phyloP scores from a whole-genome alignment of 2,113 vertebrate genomes.

The Girardinichthys multiradiatus region DNA sequence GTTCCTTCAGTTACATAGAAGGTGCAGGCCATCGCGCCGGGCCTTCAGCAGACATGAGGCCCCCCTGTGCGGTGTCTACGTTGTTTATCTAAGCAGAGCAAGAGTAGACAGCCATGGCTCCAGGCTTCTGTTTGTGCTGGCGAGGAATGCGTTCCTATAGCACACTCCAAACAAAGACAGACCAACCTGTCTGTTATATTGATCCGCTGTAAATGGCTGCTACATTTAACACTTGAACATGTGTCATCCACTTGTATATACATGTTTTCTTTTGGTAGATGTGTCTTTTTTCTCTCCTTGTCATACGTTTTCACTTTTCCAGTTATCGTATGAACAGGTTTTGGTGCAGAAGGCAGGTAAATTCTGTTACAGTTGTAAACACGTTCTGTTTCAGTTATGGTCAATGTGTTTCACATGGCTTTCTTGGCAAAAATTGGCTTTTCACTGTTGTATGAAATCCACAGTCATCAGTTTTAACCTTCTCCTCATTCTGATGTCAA shows the following conservation, averaged over 20 bases:
- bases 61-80: constrained; percentile 64
- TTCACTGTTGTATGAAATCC: constrained; percentile 18
- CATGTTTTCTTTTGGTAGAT: background rate
- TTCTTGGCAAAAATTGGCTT: constrained; percentile 14
- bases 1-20: constrained; percentile 63
- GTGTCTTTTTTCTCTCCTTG: background rate
- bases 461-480: constrained; percentile 32
- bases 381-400: constrained; percentile 12
- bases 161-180: constrained; percentile 89
- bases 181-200: constrained; percentile 79
- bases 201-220: constrained; percentile 68
- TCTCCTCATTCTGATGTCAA: constrained; percentile 25
- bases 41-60: constrained; percentile 70
- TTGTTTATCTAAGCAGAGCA: constrained; percentile 88
- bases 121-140: constrained; percentile 89
- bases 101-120: constrained; percentile 87
- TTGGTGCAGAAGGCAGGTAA: background rate
- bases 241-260: constrained; percentile 22
- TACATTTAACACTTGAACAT: constrained; percentile 51
- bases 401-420: background rate
- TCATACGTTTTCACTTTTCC: constrained; percentile 4
- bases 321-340: background rate
- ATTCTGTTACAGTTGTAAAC: background rate
- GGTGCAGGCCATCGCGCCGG: constrained; percentile 62
- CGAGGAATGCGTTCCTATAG: constrained; percentile 85